Evolutionary conservation across 2,797 vertebrate species (phyloP).

Genomic region (Crocidura indochinensis): DNA sequence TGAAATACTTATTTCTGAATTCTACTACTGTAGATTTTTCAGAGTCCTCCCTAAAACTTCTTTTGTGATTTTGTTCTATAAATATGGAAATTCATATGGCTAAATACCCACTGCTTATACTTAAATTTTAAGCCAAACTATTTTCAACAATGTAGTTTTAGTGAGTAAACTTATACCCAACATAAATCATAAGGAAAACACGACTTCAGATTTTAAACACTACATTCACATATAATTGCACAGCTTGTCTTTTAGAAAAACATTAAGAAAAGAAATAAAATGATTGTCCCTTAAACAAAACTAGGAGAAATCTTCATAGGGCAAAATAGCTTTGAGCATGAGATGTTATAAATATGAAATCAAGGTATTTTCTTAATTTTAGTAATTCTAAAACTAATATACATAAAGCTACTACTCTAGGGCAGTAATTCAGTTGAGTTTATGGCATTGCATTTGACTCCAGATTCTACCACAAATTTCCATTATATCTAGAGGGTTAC

Average conservation of each 20-base stretch:
- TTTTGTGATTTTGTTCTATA: slow-evolving; percentile 61
- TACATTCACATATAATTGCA: slow-evolving; percentile 3
- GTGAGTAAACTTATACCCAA: slow-evolving; percentile 49
- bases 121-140: slow-evolving; percentile 76
- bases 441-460: background rate
- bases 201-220: slow-evolving; percentile 24
- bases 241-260: slow-evolving; percentile 15
- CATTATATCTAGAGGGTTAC: background rate
- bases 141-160: slow-evolving; percentile 69
- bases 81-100: slow-evolving; percentile 60
- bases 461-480: background rate
- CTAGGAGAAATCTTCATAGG: background rate
- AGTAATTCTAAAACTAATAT: background rate
- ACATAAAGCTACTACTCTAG: background rate
- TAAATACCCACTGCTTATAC: slow-evolving; percentile 59
- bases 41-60: slow-evolving; percentile 19
- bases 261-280: slow-evolving; percentile 49
- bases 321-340: background rate
- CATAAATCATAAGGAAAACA: slow-evolving; percentile 64
- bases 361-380: background rate
- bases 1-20: slow-evolving; percentile 63
- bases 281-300: background rate
- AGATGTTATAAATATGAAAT: background rate
- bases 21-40: slow-evolving; percentile 68
- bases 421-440: background rate